Evolutionary conservation across 2,113 vertebrate species (phyloP).

Genomic region (Eulemur rufifrons): DNA sequence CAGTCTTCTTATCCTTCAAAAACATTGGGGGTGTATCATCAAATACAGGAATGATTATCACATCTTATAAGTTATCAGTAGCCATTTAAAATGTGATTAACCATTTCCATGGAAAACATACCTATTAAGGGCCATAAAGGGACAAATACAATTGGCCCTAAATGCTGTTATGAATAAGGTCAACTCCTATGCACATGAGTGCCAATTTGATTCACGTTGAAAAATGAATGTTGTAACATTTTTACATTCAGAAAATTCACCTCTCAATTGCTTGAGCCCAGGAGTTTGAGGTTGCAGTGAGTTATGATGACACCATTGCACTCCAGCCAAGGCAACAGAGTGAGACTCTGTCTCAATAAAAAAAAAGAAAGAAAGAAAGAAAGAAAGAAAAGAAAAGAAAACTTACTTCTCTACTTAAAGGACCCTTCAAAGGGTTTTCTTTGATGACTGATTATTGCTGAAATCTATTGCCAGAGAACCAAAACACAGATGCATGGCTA

Average conservation of each 20-base stretch:
- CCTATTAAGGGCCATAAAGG: neutral
- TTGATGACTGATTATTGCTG: conserved; percentile 11
- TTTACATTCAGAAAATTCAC: conserved; percentile 26
- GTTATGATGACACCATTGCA: too few relatives aligned
- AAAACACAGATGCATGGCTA: neutral
- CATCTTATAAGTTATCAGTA: conserved; percentile 34
- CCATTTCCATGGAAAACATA: conserved; percentile 13
- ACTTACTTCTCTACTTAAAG: neutral
- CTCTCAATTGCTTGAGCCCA: neutral
- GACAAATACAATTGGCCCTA: neutral
- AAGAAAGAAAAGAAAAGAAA: conserved; percentile 13
- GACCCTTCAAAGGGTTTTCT: conserved; percentile 31
- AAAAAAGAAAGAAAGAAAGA: too few relatives aligned
- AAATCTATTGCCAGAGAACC: neutral
- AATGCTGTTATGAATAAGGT: conserved; percentile 6
- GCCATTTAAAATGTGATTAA: conserved; percentile 49
- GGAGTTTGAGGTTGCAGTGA: too few relatives aligned
- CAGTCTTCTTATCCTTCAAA: conserved; percentile 34
- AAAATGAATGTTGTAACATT: neutral
- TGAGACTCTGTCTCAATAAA: too few relatives aligned
- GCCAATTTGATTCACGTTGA: neutral
- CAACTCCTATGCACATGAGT: neutral
- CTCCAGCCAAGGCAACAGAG: too few relatives aligned
- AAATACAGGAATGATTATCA: neutral
- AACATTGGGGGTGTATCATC: neutral